These are phyloP conservation scores for Peromyscus attwateri DNA, from an alignment of 2,797 vertebrate genomes.

Conservation along the genomic window DNA sequence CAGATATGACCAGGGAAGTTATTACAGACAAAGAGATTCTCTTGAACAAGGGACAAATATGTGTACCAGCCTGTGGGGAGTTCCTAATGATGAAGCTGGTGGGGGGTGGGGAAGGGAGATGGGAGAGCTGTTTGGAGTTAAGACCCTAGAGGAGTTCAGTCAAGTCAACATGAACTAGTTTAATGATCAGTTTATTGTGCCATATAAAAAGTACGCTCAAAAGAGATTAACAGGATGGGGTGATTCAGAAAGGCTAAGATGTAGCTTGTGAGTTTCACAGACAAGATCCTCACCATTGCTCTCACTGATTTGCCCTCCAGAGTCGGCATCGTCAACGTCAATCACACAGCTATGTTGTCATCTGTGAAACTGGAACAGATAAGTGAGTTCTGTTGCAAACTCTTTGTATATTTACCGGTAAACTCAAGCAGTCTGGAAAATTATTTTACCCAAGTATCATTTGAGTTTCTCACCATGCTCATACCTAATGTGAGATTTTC, in stretches of 20 bases:
- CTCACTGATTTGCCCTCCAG: conserved; percentile 55
- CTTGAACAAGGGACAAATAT: neutral
- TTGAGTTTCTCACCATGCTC: neutral
- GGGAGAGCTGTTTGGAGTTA: neutral
- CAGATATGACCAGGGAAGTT: neutral
- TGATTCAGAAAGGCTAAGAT: neutral
- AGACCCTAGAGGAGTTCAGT: neutral
- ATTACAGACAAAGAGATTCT: neutral
- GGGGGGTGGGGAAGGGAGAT: too few species aligned
- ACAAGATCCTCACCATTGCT: conserved; percentile 10
- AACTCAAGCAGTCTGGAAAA: neutral
- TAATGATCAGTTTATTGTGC: neutral
- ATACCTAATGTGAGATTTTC: neutral
- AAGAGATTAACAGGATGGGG: neutral
- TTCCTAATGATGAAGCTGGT: neutral
- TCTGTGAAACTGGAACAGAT: neutral
- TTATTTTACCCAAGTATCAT: neutral
- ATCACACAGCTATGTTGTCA: neutral
- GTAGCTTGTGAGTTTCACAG: neutral
- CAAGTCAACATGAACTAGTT: neutral
- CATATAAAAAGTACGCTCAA: neutral
- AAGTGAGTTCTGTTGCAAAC: conserved; percentile 65
- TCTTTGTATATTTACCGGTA: neutral
- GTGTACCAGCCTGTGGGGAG: neutral
- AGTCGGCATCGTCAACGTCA: neutral